Percentiles rank a stretch among this genome's conserved stretches.
Conservation (phyloP, 2,113 vertebrate species). For the Ailuropoda melanoleuca region DNA sequence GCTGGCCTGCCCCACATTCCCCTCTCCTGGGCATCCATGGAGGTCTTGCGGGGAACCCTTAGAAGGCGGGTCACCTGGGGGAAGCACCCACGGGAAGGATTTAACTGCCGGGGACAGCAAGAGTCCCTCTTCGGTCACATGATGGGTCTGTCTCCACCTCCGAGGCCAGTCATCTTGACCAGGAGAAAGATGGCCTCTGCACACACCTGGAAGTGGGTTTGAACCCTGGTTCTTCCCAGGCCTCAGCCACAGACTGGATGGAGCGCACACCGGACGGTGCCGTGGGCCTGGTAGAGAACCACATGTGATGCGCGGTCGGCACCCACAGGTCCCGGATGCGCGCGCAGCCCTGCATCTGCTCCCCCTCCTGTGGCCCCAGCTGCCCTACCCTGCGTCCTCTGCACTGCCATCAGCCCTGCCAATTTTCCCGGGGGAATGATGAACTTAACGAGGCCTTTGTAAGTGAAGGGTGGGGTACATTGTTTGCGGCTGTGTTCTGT, state of each 20-base stretch:
- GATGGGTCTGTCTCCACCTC: neutral
- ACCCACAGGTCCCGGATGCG: fast-evolving
- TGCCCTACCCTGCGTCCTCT: neutral
- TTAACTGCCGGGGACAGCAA: neutral
- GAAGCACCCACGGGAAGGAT: neutral
- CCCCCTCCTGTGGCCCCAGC: fast-evolving
- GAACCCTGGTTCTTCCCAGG: neutral
- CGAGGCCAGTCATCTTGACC: neutral
- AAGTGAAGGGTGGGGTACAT: neutral
- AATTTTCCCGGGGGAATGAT: neutral
- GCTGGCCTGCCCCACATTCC: fast-evolving
- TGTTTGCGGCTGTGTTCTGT: neutral
- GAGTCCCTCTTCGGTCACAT: neutral
- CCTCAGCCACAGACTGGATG: neutral
- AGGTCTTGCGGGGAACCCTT: neutral
- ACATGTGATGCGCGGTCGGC: fast-evolving
- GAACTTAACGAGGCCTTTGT: fast-evolving
- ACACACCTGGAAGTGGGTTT: neutral
- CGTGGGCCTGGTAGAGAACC: neutral
- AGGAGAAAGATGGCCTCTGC: neutral
- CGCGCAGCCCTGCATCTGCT: too few relatives aligned
- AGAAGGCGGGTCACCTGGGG: too few relatives aligned
- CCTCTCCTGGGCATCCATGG: fast-evolving
- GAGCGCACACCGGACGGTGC: fast-evolving
- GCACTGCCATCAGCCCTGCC: fast-evolving